Evolutionary conservation across 2,797 vertebrate species (phyloP).

Genomic region (Lepus townsendii): DNA sequence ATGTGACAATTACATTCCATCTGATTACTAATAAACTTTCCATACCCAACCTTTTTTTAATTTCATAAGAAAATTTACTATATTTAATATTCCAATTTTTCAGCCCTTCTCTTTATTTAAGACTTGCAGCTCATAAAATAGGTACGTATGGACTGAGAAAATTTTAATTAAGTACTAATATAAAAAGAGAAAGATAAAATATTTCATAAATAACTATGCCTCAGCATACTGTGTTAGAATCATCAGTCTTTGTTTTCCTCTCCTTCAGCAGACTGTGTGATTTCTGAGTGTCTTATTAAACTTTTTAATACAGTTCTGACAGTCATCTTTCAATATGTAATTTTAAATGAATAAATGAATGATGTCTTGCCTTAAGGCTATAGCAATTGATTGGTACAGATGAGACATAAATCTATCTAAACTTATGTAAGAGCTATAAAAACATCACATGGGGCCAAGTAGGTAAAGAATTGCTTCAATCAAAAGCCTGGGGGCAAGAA

Average conservation of each 20-base stretch:
- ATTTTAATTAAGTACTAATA: background rate
- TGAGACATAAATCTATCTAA: constrained; percentile 20
- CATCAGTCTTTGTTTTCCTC: background rate
- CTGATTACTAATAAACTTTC: background rate
- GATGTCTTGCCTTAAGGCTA: background rate
- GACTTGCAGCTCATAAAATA: background rate
- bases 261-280: background rate
- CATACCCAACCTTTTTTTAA: background rate
- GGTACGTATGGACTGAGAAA: background rate
- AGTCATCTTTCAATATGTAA: background rate
- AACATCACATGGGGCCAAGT: background rate
- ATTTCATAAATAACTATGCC: background rate
- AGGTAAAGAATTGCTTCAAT: background rate
- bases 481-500: background rate
- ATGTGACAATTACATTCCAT: background rate
- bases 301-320: background rate
- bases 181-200: background rate
- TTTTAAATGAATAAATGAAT: constrained; percentile 2
- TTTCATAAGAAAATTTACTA: background rate
- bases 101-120: background rate
- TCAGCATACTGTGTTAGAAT: background rate
- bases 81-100: background rate
- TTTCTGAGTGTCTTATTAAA: background rate
- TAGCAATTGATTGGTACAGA: background rate
- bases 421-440: constrained; percentile 19